A percentile compares a stretch with the other conserved stretches of the same genome.
phyloP scores from a whole-genome alignment of 2,113 vertebrate genomes.

The pig (Sus scrofa) region T2T-Sscrofa CM000825.6:33982001-33982500 shows the following conservation, averaged over 20 bases:
- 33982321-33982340: not conserved
- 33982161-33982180: too few species aligned
- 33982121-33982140: too few species aligned
- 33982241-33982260: not conserved
- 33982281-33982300: not conserved
- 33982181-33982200: too few species aligned
- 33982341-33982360: not conserved
- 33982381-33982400: not conserved
- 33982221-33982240: too few species aligned
- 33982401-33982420: not conserved
- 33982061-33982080: too few species aligned
- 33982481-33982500: not conserved
- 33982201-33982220: too few species aligned
- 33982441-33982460: not conserved
- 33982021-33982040: too few species aligned
- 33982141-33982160: too few species aligned
- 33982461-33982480: not conserved
- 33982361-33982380: not conserved
- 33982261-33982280: not conserved
- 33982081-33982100: too few species aligned
- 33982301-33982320: not conserved
- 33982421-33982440: not conserved
- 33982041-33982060: too few species aligned
- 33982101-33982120: too few species aligned
- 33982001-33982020: too few species aligned